These are phyloP conservation scores for Rhabdomys pumilio DNA, from an alignment of 2,797 vertebrate species.

Conservation along the genomic window DNA sequence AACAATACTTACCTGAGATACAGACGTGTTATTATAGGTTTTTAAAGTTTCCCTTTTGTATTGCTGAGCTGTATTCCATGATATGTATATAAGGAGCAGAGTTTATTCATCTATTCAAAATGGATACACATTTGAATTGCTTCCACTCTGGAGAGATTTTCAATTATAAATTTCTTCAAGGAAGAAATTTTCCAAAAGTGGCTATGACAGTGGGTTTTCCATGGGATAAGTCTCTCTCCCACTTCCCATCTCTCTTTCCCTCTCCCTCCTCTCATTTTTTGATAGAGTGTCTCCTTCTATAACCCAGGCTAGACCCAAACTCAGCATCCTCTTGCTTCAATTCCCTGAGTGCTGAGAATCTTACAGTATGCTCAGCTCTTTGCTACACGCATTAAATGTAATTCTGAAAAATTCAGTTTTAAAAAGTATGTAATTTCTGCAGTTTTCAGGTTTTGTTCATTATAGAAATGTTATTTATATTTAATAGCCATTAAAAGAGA, in stretches of 20 bases:
- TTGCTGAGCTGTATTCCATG: constrained; percentile 25
- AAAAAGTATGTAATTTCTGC: constrained; percentile 14
- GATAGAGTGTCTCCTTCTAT: background rate
- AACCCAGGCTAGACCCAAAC: background rate
- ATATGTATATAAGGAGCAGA: background rate
- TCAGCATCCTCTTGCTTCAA: background rate
- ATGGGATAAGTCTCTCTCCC: background rate
- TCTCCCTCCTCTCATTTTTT: background rate
- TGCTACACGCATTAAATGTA: constrained; percentile 45
- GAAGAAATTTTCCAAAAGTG: constrained; percentile 28
- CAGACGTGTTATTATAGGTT: background rate
- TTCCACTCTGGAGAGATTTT: background rate
- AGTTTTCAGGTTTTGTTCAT: constrained; percentile 50
- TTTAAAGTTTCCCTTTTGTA: constrained; percentile 5
- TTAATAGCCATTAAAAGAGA: constrained; percentile 65
- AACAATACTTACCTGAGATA: constrained; percentile 33
- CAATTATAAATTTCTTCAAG: constrained; percentile 20
- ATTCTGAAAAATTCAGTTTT: constrained; percentile 57
- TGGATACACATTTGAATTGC: background rate
- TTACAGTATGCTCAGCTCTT: background rate
- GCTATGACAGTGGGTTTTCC: background rate
- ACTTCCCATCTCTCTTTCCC: background rate
- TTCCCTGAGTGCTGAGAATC: background rate
- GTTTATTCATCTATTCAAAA: constrained; percentile 7
- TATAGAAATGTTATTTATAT: constrained; percentile 63